Conservation (phyloP, 2,113 vertebrate species). For the Corythornis madagascariensis region DNA sequence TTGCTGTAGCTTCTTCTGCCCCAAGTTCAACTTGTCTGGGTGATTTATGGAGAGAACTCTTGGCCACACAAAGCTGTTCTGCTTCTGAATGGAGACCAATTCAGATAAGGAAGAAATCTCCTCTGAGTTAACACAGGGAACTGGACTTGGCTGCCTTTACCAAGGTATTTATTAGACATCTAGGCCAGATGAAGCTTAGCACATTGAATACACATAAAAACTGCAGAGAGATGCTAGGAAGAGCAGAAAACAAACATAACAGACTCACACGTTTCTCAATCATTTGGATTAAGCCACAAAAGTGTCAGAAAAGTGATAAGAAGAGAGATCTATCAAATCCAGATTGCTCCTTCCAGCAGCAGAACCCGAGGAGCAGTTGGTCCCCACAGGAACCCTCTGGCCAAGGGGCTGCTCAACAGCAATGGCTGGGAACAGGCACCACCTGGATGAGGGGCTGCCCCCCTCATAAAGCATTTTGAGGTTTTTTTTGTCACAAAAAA, state of each 20-base stretch:
- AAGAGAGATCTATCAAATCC: slow-evolving; percentile 15
- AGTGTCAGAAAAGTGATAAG: background rate
- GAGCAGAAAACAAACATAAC: slow-evolving; percentile 24
- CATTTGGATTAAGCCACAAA: slow-evolving; percentile 17
- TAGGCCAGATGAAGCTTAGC: slow-evolving; percentile 37
- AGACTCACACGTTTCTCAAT: background rate
- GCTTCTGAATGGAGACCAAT: slow-evolving; percentile 24
- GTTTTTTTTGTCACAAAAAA: background rate
- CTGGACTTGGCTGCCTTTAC: slow-evolving; percentile 8
- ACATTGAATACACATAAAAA: slow-evolving; percentile 8
- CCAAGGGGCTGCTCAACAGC: background rate
- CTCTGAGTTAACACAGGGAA: slow-evolving; percentile 39
- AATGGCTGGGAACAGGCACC: background rate
- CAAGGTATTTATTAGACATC: slow-evolving; percentile 44
- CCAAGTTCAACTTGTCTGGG: slow-evolving; percentile 12
- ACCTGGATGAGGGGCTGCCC: background rate
- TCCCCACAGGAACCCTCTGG: background rate
- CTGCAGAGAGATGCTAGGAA: background rate
- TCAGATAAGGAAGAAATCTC: slow-evolving; percentile 54
- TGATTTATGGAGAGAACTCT: slow-evolving; percentile 38
- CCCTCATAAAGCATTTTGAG: background rate
- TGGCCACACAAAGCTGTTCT: background rate
- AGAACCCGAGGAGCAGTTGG: background rate
- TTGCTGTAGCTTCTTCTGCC: background rate
- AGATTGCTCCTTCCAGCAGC: background rate